Percentiles rank a stretch among this genome's conserved stretches.
phyloP scores from a whole-genome alignment of 1,140 invertebrate species.

The Diorhabda carinulata region DNA sequence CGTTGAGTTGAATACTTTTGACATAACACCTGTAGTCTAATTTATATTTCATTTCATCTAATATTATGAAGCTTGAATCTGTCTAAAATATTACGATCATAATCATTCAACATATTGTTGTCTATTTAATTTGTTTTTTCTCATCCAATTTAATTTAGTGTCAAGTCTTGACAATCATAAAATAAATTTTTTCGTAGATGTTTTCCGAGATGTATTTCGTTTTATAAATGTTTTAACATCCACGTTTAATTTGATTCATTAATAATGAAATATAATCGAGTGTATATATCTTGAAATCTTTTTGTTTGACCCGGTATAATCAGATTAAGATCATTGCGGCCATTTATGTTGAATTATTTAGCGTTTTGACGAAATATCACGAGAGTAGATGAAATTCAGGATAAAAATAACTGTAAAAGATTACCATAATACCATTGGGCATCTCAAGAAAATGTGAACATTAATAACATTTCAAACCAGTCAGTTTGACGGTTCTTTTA shows the following conservation, averaged over 20 bases:
- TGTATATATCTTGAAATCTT: neutral
- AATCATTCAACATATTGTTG: too few species aligned
- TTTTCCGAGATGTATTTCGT: neutral
- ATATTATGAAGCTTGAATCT: too few species aligned
- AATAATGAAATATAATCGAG: too few species aligned
- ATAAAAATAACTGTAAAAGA: conserved; percentile 6
- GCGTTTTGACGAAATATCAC: conserved; percentile 6
- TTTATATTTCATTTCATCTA: too few species aligned
- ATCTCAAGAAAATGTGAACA: neutral
- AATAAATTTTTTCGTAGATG: too few species aligned
- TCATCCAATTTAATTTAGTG: too few species aligned
- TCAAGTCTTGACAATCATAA: too few species aligned
- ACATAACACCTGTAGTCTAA: too few species aligned
- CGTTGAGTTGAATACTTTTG: too few species aligned
- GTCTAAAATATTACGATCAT: too few species aligned
- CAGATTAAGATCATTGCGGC: neutral
- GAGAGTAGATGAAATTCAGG: conserved; percentile 5
- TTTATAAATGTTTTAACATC: neutral
- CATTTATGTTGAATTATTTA: conserved; percentile 3
- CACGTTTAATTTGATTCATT: too few species aligned
- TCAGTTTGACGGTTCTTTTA: conserved; percentile 10
- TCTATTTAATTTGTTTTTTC: too few species aligned
- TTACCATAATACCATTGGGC: conserved; percentile 6
- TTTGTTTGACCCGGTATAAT: neutral
- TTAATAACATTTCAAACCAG: conserved; percentile 3